Percentiles rank a stretch among this genome's conserved stretches.
phyloP scores from a whole-genome alignment of 2,797 vertebrate species.

The Myiothlypis chrysogaster region DNA sequence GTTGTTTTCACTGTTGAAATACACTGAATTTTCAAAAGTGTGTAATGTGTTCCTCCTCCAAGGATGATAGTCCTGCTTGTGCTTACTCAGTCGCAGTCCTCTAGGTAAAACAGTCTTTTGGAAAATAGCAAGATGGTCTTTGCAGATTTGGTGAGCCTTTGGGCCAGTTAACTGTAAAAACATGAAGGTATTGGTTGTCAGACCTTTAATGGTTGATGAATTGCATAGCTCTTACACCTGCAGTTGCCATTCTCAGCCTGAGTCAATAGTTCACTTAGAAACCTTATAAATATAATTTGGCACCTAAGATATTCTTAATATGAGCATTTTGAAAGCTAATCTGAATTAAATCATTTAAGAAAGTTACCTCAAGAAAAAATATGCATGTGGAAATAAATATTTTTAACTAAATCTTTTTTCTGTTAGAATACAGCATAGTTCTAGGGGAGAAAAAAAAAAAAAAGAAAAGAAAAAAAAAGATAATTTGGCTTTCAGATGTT shows the following conservation, averaged over 20 bases:
- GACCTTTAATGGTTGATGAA: neutral
- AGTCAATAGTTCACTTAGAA: neutral
- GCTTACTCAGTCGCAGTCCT: neutral
- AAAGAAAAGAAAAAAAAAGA: neutral
- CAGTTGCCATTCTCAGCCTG: neutral
- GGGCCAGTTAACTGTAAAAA: neutral
- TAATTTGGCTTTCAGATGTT: neutral
- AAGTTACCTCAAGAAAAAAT: neutral
- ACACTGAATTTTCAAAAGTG: neutral
- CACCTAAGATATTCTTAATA: neutral
- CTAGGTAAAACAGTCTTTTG: neutral
- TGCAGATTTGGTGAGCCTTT: neutral
- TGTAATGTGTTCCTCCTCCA: neutral
- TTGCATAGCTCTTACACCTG: neutral
- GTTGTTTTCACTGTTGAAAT: neutral
- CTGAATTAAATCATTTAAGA: neutral
- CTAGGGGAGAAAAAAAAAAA: rapidly evolving
- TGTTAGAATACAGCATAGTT: neutral
- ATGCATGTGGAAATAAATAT: neutral
- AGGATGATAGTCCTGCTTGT: neutral
- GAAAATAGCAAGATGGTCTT: neutral
- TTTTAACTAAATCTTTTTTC: neutral
- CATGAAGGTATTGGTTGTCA: neutral
- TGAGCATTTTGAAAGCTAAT: neutral
- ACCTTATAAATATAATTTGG: neutral